Conservation (phyloP, 2,888 invertebrate species). For the Geophilus truncorum region DNA sequence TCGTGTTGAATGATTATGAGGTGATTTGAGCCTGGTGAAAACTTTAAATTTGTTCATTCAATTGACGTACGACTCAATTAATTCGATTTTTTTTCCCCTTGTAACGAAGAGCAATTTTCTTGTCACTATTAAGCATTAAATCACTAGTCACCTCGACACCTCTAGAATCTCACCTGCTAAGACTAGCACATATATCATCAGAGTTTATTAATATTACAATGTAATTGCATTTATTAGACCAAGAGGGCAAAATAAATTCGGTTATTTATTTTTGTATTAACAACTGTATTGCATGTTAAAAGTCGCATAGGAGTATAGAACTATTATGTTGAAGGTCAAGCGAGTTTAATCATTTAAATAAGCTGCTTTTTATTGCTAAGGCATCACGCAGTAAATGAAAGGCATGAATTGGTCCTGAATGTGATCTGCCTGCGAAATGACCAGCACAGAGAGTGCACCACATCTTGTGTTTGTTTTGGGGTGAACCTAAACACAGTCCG, state of each 20-base stretch:
- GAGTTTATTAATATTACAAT: neutral
- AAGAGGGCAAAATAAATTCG: neutral
- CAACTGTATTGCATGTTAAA: neutral
- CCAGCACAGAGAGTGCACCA: neutral
- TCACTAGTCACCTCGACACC: conserved; percentile 3
- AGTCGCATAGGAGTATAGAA: too few species aligned
- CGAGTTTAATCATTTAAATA: neutral
- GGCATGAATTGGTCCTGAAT: neutral
- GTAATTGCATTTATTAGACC: neutral
- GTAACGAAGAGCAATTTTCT: neutral
- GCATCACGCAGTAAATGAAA: neutral
- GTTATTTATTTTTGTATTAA: neutral
- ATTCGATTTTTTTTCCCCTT: neutral
- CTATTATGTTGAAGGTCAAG: neutral
- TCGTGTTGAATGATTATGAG: conserved; percentile 22
- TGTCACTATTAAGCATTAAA: conserved; percentile 13
- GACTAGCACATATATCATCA: neutral
- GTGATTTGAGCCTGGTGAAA: neutral
- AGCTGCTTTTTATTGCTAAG: neutral
- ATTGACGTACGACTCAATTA: conserved; percentile 25
- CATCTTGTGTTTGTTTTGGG: neutral
- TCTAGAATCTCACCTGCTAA: conserved; percentile 3
- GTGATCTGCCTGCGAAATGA: neutral
- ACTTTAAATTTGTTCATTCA: conserved; percentile 2
- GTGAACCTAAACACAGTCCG: neutral